phyloP scores from a whole-genome alignment of 1,140 invertebrate genomes.

The Drosophila asahinai region DNA sequence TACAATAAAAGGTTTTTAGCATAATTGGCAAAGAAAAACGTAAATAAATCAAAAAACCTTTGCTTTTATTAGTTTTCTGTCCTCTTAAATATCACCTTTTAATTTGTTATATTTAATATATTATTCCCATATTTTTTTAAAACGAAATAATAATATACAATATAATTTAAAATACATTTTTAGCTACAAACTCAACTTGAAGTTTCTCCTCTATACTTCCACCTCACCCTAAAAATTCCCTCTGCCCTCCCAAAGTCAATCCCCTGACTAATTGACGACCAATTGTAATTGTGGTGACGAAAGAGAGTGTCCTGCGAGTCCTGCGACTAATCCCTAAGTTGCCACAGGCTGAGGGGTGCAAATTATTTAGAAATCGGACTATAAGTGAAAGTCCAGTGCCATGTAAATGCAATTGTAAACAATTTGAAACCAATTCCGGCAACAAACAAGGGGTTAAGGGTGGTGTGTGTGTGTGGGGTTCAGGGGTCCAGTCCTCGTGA shows the following conservation, averaged over 20 bases:
- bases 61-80: too few species aligned
- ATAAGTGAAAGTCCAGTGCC: constrained; percentile 28
- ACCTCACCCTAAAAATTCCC: not conserved
- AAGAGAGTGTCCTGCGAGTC: constrained; percentile 29
- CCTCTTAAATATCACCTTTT: too few species aligned
- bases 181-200: too few species aligned
- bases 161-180: too few species aligned
- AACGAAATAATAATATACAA: too few species aligned
- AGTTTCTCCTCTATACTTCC: not conserved
- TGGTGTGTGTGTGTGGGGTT: not conserved
- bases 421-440: constrained; percentile 62
- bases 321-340: constrained; percentile 58
- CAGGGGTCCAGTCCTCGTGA: constrained; percentile 20
- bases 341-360: constrained; percentile 9
- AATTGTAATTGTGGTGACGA: constrained; percentile 50
- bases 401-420: constrained; percentile 75
- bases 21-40: accelerated
- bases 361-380: constrained; percentile 60
- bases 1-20: too few species aligned
- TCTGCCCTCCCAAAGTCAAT: constrained; percentile 43
- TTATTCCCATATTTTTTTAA: too few species aligned
- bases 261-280: constrained; percentile 31
- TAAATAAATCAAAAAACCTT: too few species aligned
- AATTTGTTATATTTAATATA: too few species aligned
- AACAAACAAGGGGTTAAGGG: constrained; percentile 34